Evolutionary conservation across 1,140 invertebrate genomes (phyloP).

Genomic region (Hylyphantes graminicola): DNA sequence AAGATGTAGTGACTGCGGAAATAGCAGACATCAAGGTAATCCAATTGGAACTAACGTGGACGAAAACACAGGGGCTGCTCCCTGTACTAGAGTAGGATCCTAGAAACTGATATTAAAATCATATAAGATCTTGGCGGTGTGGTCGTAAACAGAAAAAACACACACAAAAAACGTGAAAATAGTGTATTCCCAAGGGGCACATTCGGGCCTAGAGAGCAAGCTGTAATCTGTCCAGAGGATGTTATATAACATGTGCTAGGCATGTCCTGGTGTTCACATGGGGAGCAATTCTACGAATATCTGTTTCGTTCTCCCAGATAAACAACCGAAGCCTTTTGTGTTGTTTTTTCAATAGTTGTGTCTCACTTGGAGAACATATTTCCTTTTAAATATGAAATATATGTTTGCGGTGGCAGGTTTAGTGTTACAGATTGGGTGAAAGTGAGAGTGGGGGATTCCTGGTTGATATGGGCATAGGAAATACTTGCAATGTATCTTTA

Average conservation of each 20-base stretch:
- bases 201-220: conserved; percentile 43
- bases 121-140: conserved; percentile 33
- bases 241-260: conserved; percentile 45
- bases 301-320: conserved; percentile 25
- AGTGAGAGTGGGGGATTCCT: background rate
- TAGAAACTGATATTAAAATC: conserved; percentile 52
- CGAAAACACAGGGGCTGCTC: conserved; percentile 26
- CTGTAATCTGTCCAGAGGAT: conserved; percentile 55
- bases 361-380: conserved; percentile 11
- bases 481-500: too few relatives aligned
- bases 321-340: conserved; percentile 32
- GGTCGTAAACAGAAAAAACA: conserved; percentile 35
- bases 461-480: background rate
- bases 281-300: conserved; percentile 29
- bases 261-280: conserved; percentile 29
- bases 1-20: conserved; percentile 17
- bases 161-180: conserved; percentile 21
- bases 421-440: background rate
- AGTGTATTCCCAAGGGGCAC: conserved; percentile 26
- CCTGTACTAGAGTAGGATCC: conserved; percentile 11
- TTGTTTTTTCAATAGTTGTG: background rate
- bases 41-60: conserved; percentile 33
- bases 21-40: conserved; percentile 33
- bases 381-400: conserved; percentile 36
- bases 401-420: background rate